A percentile compares a stretch with the other conserved stretches of the same genome.
Conservation (phyloP, 2,113 vertebrate genomes). For the Hemicordylus capensis region DNA sequence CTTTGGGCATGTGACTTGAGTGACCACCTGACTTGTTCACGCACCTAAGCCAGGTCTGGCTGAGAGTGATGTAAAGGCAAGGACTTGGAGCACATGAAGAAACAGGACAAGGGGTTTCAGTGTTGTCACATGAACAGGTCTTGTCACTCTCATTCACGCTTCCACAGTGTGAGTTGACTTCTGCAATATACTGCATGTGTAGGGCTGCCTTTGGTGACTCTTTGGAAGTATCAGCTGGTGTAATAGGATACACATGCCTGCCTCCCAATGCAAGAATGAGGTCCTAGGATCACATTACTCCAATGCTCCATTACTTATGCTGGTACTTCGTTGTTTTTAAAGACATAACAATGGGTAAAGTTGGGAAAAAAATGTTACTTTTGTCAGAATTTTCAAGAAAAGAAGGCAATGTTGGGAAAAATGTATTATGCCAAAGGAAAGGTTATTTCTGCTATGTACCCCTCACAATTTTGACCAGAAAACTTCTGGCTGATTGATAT, state of each 20-base stretch:
- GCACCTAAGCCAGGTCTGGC: too few species aligned
- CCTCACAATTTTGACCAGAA: slow-evolving; percentile 54
- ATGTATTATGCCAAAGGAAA: background rate
- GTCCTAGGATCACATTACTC: background rate
- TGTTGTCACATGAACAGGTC: background rate
- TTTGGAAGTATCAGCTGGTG: background rate
- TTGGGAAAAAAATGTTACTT: background rate
- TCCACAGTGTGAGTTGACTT: background rate
- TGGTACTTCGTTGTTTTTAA: background rate
- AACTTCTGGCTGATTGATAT: slow-evolving; percentile 50
- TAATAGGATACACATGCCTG: background rate
- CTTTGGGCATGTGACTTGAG: too few species aligned
- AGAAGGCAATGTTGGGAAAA: background rate
- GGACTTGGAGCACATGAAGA: background rate
- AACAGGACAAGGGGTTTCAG: background rate
- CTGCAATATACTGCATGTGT: background rate
- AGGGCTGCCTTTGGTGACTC: background rate
- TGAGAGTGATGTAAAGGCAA: background rate
- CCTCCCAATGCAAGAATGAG: rapidly evolving
- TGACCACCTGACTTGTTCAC: too few species aligned
- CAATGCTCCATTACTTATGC: background rate
- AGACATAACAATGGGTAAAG: background rate
- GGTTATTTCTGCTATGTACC: background rate
- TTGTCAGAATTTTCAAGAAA: background rate
- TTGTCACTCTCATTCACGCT: background rate